Base-by-base conservation (phyloP, 2,888 invertebrate species). In the Lysandra bellargus region DNA sequence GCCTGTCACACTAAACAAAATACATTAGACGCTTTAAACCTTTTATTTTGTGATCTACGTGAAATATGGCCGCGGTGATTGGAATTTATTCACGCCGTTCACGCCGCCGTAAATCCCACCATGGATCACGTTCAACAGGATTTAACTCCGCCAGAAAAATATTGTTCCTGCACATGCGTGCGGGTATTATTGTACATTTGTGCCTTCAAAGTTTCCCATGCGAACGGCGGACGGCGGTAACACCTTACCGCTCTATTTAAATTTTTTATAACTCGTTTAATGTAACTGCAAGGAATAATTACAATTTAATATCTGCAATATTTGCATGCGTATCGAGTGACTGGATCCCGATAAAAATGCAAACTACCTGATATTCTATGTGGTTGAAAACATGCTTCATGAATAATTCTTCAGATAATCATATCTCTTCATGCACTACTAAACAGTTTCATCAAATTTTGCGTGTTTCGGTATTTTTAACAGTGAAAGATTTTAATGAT, bases 1-100 rank as follows among this genome's bases (percentile, higher is more conserved):
- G 80, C 83, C 85, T 87, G 89, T 88, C 89, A 87, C 86, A 83
- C 84, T 85, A 87, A 87, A 86, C 86, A 86, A 87, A 86, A 87
- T 86, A 87, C 85, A 85, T 85, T 83, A 84, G 53, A 76, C 81
- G 84, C 83, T 84, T 82, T 83, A 83, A 80, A 85, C 79, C 81
- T 82, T 81, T 81, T 83, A 81, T 85, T 84, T 86, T 85, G 84
- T 84, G 78, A 79, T 80, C 81, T 81, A 81, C 81, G 80, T 83
- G 82, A 83, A 83, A 81, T 83, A 83, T 84, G 81, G 57, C 12
- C 33, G 5, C 53, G 53, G 53, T 76, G 57, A 76, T 76, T 76
- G 53, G 76, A 53, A 76, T 76, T 76, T 76, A 76, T 76, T 76
- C 49, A 75, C 75, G 23, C 49, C 49, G 44, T 69, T 69, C 75